phyloP scores from a whole-genome alignment of 2,797 vertebrate species.

The Paguma larvata region DNA sequence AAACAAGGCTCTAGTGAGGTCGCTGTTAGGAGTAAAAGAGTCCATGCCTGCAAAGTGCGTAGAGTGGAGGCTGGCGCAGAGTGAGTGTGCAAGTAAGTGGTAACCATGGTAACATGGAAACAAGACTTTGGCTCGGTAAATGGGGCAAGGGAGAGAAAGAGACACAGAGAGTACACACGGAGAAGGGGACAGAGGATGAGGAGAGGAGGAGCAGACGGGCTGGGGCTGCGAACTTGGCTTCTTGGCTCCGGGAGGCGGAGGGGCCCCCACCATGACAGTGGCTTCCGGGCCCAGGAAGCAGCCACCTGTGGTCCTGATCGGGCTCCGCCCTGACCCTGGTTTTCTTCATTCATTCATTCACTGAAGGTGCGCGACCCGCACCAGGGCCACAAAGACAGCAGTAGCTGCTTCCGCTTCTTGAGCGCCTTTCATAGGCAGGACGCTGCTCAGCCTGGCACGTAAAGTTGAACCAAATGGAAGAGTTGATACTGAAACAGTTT shows the following conservation, averaged over 20 bases:
- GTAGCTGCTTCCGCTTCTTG: background rate
- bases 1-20: background rate
- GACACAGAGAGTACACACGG: background rate
- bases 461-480: background rate
- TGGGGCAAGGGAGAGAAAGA: conserved; percentile 44
- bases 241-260: background rate
- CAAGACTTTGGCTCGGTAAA: conserved; percentile 65
- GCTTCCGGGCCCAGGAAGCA: background rate
- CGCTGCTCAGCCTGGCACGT: accelerated
- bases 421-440: background rate
- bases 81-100: conserved; percentile 59
- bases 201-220: background rate
- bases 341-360: background rate
- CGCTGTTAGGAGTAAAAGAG: conserved; percentile 50
- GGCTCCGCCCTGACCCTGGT: background rate
- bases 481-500: background rate
- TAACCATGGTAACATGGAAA: conserved; percentile 74
- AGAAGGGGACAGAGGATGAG: accelerated
- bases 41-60: conserved; percentile 54
- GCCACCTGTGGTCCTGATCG: background rate
- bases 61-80: background rate
- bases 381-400: background rate
- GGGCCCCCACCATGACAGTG: background rate
- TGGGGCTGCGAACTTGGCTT: background rate
- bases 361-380: background rate